phyloP scores from a whole-genome alignment of 2,113 vertebrate genomes.

The Cisticola juncidis region DNA sequence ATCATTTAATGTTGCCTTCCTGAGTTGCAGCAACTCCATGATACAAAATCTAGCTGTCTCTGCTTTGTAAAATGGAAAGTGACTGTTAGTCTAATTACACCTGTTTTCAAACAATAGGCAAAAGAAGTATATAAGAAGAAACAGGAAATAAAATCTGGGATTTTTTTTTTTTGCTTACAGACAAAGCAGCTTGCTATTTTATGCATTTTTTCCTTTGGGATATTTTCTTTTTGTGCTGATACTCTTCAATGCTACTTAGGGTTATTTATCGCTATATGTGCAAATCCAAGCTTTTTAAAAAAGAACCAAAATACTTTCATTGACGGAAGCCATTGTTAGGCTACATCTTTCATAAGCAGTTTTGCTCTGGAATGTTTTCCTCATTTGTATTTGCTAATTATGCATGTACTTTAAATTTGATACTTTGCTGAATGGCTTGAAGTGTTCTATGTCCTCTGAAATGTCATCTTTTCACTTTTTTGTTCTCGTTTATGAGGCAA shows the following conservation, averaged over 20 bases:
- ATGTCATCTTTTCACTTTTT: neutral
- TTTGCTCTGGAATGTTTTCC: neutral
- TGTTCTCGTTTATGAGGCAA: neutral
- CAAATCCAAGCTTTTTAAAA: neutral
- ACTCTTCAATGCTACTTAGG: neutral
- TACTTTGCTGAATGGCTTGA: neutral
- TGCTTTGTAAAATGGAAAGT: neutral
- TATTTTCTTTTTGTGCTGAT: neutral
- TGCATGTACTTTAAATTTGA: neutral
- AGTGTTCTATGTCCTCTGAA: neutral
- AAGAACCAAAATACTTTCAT: neutral
- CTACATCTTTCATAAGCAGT: neutral
- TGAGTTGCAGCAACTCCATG: neutral
- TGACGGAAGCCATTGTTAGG: neutral
- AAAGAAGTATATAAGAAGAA: neutral
- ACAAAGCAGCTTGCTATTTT: neutral
- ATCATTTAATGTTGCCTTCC: neutral
- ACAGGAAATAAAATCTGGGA: neutral
- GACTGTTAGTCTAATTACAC: neutral
- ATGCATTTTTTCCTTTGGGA: neutral
- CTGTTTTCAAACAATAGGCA: neutral
- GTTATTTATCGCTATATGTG: neutral
- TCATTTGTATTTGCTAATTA: neutral
- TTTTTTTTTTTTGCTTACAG: neutral
- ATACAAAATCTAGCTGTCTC: neutral